phyloP scores from a whole-genome alignment of 53 echinoderm and acorn worm species.

The Paelopatides confundens region DNA sequence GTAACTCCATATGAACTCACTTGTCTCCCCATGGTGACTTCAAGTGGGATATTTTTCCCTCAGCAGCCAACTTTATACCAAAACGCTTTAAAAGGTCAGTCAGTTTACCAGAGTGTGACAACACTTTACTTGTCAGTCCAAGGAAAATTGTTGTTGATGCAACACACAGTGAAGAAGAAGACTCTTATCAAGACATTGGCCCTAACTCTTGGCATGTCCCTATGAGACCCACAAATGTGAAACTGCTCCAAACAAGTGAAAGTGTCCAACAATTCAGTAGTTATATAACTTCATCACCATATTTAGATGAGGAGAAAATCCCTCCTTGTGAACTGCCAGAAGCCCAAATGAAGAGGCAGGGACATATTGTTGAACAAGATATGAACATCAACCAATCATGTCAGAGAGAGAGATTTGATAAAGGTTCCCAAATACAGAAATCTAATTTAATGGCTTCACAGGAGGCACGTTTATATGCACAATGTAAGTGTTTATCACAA shows the following conservation, averaged over 20 bases:
- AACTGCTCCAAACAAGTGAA: no score
- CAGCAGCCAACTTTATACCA: not conserved
- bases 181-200: not conserved
- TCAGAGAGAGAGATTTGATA: not conserved
- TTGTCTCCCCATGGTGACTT: not conserved
- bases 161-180: not conserved
- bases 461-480: not conserved
- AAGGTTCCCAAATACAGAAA: not conserved
- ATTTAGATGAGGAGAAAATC: not conserved
- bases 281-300: not conserved
- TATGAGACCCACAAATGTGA: not conserved
- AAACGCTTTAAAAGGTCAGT: not conserved
- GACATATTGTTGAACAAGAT: not conserved
- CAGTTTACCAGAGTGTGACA: conserved; percentile 25
- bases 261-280: not conserved
- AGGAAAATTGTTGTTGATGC: conserved; percentile 8
- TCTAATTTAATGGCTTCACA: not conserved
- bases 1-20: not conserved
- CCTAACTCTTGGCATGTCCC: not conserved
- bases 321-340: not conserved
- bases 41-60: conserved; percentile 24
- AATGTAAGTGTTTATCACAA: not conserved
- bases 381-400: not conserved
- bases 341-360: not conserved
- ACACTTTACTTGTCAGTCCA: conserved; percentile 34